Percentiles rank a stretch among this genome's conserved stretches.
Conservation (phyloP, 2,797 vertebrate species). For the Siniperca obscura region DNA sequence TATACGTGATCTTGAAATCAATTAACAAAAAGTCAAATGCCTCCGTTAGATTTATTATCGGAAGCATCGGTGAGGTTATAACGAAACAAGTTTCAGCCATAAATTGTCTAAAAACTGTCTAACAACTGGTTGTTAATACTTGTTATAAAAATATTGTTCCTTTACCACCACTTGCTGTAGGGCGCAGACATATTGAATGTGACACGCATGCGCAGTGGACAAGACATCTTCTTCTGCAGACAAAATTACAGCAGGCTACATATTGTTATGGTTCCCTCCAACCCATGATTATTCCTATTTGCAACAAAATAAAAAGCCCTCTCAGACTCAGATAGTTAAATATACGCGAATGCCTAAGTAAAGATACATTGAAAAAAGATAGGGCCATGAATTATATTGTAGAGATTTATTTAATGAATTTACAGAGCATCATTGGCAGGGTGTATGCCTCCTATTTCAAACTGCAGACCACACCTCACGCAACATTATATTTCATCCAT, state of each 20-base stretch:
- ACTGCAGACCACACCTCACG: background rate
- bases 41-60: background rate
- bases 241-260: background rate
- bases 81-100: background rate
- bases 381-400: background rate
- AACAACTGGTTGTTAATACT: rapidly evolving
- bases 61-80: background rate
- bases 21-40: background rate
- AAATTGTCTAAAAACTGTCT: background rate
- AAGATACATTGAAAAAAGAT: background rate
- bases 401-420: background rate
- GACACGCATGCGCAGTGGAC: conserved; percentile 57
- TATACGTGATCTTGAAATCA: background rate
- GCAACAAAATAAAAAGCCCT: background rate
- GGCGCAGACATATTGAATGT: conserved; percentile 75
- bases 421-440: background rate
- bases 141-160: background rate
- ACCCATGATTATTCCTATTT: background rate
- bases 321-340: background rate
- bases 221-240: background rate
- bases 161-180: conserved; percentile 37
- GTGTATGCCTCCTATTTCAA: background rate
- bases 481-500: background rate
- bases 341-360: background rate
- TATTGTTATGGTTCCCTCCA: background rate